A percentile compares a stretch with the other conserved stretches of the same genome.
Evolutionary conservation across 1,140 invertebrate species (phyloP).

Genomic region (Drosophila ironensis): DNA sequence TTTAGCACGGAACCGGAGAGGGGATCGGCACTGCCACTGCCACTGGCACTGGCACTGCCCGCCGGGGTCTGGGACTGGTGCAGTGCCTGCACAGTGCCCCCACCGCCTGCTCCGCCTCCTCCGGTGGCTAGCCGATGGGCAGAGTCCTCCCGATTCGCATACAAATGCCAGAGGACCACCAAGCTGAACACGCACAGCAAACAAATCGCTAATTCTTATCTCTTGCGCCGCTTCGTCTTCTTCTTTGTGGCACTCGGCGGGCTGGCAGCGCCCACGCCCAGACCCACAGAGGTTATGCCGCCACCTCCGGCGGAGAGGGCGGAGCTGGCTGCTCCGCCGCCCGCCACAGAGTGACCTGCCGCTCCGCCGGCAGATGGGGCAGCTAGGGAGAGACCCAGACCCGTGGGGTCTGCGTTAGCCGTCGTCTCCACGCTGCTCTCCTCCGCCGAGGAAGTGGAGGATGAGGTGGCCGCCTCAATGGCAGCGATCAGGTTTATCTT

Average conservation of each 20-base stretch:
- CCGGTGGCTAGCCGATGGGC: neutral
- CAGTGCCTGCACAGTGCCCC: conserved; percentile 30
- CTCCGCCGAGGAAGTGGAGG: conserved; percentile 74
- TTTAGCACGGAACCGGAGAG: neutral
- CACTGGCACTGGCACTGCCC: too few relatives aligned
- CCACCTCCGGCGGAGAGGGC: neutral
- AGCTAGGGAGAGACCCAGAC: neutral
- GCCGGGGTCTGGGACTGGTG: conserved; percentile 1
- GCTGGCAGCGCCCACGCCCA: conserved; percentile 22
- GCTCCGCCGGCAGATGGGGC: neutral
- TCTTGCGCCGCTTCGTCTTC: conserved; percentile 79
- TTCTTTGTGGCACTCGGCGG: conserved; percentile 77
- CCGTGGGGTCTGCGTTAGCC: conserved; percentile 3
- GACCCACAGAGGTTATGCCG: conserved; percentile 15
- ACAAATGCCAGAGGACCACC: conserved; percentile 73
- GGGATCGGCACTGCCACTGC: neutral
- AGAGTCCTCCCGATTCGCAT: conserved; percentile 38
- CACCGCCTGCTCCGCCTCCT: conserved; percentile 1
- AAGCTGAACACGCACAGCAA: conserved; percentile 81
- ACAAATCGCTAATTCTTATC: conserved; percentile 82
- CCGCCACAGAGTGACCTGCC: neutral
- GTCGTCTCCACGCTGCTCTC: conserved; percentile 67
- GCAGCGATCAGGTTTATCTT: conserved; percentile 78
- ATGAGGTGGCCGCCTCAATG: conserved; percentile 77
- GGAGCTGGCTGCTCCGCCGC: neutral